Conservation (phyloP, 2,888 invertebrate genomes). For the Polyommatus icarus region DNA sequence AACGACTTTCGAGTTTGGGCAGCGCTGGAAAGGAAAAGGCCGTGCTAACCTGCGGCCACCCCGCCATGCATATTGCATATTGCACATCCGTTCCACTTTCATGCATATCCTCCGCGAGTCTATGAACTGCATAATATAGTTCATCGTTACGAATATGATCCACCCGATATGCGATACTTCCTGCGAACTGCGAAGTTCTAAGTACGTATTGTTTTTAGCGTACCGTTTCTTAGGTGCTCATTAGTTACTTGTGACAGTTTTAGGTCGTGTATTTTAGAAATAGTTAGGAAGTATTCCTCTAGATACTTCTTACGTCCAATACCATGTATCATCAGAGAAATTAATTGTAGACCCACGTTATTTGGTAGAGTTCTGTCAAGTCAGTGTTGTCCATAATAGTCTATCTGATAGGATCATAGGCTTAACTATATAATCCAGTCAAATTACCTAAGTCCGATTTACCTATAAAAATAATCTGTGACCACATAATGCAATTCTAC, state of each 20-base stretch:
- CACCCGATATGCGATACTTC: not conserved
- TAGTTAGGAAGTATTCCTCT: not conserved
- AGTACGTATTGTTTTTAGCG: not conserved
- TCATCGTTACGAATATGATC: slow-evolving; percentile 23
- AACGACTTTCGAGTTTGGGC: slow-evolving; percentile 16
- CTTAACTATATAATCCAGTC: not conserved
- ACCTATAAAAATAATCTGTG: no score
- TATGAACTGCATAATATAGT: slow-evolving; percentile 30
- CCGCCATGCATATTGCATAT: slow-evolving; percentile 53
- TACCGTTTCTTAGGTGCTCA: slow-evolving; percentile 14
- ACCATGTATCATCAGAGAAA: not conserved
- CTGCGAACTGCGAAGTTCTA: not conserved
- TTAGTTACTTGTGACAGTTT: slow-evolving; percentile 19
- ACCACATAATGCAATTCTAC: no score
- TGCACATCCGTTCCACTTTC: slow-evolving; percentile 75
- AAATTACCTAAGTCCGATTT: no score
- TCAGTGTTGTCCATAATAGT: not conserved
- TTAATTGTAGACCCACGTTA: not conserved
- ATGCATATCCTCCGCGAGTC: slow-evolving; percentile 43
- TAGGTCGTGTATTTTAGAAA: not conserved
- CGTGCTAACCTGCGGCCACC: slow-evolving; percentile 56
- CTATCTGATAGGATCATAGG: not conserved
- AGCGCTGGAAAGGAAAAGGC: slow-evolving; percentile 37
- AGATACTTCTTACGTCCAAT: not conserved
- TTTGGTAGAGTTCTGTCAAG: no score